phyloP scores from a whole-genome alignment of 2,113 vertebrate species.

The Neofelis nebulosa region DNA sequence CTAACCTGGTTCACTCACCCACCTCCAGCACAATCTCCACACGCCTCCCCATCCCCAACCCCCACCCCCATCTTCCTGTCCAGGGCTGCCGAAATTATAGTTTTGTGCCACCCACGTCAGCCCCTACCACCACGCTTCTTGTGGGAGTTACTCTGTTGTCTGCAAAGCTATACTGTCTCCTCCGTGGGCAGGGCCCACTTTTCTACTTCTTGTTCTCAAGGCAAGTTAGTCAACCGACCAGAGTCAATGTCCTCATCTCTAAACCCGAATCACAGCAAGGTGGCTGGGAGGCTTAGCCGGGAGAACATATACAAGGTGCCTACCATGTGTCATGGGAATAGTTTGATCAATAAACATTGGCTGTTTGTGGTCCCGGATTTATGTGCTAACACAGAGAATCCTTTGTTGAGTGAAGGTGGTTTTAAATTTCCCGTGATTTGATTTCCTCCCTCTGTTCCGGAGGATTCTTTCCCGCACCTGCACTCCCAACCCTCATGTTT shows the following conservation, averaged over 20 bases:
- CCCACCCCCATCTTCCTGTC: not conserved
- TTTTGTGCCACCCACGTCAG: too few species aligned
- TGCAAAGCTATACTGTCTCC: not conserved
- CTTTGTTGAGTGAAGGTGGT: constrained; percentile 35
- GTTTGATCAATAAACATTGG: constrained; percentile 56
- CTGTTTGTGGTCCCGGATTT: constrained; percentile 61
- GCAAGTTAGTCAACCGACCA: not conserved
- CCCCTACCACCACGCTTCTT: accelerated
- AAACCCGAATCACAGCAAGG: not conserved
- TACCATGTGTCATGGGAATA: not conserved
- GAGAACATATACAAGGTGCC: constrained; percentile 40
- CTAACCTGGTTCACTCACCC: not conserved
- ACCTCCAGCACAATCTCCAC: not conserved
- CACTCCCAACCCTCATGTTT: not conserved
- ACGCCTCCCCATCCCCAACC: accelerated
- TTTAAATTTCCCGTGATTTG: constrained; percentile 61
- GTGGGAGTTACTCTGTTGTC: not conserved
- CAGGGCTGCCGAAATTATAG: not conserved
- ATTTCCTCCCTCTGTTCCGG: constrained; percentile 33
- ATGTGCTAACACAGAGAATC: constrained; percentile 8
- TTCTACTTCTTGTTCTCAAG: not conserved
- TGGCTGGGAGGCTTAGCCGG: not conserved
- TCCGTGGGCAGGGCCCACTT: not conserved
- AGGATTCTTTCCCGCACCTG: not conserved
- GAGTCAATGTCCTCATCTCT: constrained; percentile 40